Conservation (phyloP, 2,113 vertebrate genomes). For the Grantiella picta region DNA sequence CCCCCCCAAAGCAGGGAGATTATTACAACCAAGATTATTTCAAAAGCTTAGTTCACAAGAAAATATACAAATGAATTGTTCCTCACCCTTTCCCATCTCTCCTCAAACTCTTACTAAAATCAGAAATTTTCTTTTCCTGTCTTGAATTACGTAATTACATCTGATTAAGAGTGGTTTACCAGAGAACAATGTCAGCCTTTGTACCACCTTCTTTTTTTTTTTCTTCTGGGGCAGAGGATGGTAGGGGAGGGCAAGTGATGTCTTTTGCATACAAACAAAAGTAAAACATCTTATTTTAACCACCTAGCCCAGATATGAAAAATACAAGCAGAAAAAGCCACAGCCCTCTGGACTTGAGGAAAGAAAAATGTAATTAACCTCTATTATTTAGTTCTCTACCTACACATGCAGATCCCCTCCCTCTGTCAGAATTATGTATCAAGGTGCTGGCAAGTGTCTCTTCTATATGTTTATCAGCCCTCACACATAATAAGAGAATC, state of each 20-base stretch:
- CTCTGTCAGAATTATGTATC: neutral
- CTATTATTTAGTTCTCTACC: constrained; percentile 22
- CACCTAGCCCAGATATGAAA: constrained; percentile 36
- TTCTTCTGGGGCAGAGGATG: accelerated
- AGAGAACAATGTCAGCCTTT: constrained; percentile 25
- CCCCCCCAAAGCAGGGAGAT: constrained; percentile 29
- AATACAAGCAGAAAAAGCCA: neutral
- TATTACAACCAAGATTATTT: constrained; percentile 45
- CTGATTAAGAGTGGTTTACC: constrained; percentile 53
- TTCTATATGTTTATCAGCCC: neutral
- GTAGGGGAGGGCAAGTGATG: neutral
- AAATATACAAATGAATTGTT: constrained; percentile 22
- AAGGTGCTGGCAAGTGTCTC: neutral
- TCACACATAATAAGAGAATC: neutral
- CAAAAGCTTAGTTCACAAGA: constrained; percentile 53
- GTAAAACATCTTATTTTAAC: constrained; percentile 55
- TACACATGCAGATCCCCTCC: neutral
- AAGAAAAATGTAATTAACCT: neutral
- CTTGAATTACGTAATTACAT: constrained; percentile 56
- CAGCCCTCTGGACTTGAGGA: neutral
- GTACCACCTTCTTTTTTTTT: neutral
- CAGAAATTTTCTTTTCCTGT: constrained; percentile 35
- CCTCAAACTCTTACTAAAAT: constrained; percentile 58
- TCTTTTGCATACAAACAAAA: constrained; percentile 39
- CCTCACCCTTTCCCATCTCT: neutral